phyloP scores from a whole-genome alignment of 2,888 invertebrate species.

The Scaeva pyrastri region DNA sequence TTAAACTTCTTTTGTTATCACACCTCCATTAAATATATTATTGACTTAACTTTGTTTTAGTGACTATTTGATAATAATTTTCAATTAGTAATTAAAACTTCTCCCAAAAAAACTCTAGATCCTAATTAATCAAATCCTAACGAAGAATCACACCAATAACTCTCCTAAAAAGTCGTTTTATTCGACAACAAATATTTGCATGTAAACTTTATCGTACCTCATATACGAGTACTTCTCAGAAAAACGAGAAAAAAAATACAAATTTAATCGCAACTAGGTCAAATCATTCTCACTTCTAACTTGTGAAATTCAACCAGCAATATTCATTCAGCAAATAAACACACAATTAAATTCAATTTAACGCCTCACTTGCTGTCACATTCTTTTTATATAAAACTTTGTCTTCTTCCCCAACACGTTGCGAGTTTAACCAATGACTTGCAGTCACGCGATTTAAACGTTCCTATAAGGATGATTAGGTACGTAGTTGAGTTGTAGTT shows the following conservation, averaged over 20 bases:
- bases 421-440: slow-evolving; percentile 28
- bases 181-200: background rate
- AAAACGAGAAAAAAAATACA: background rate
- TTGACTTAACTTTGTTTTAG: background rate
- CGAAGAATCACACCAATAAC: slow-evolving; percentile 35
- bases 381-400: slow-evolving; percentile 61
- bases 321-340: slow-evolving; percentile 75
- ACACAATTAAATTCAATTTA: slow-evolving; percentile 75
- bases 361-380: slow-evolving; percentile 73
- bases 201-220: too few species aligned
- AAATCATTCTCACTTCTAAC: slow-evolving; percentile 72
- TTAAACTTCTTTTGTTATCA: background rate
- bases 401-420: slow-evolving; percentile 28
- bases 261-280: slow-evolving; percentile 61
- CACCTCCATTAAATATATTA: slow-evolving; percentile 3
- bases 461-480: slow-evolving; percentile 57
- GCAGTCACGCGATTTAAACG: slow-evolving; percentile 69
- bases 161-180: slow-evolving; percentile 9
- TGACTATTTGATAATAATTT: slow-evolving; percentile 13
- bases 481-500: slow-evolving; percentile 8
- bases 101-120: slow-evolving; percentile 1
- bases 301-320: slow-evolving; percentile 66
- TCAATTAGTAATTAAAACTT: slow-evolving; percentile 34
- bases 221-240: background rate
- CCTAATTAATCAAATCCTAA: slow-evolving; percentile 43